A percentile compares a stretch with the other conserved stretches of the same genome.
phyloP scores from a whole-genome alignment of 2,113 vertebrate genomes.

The Rhinogobius similis region DNA sequence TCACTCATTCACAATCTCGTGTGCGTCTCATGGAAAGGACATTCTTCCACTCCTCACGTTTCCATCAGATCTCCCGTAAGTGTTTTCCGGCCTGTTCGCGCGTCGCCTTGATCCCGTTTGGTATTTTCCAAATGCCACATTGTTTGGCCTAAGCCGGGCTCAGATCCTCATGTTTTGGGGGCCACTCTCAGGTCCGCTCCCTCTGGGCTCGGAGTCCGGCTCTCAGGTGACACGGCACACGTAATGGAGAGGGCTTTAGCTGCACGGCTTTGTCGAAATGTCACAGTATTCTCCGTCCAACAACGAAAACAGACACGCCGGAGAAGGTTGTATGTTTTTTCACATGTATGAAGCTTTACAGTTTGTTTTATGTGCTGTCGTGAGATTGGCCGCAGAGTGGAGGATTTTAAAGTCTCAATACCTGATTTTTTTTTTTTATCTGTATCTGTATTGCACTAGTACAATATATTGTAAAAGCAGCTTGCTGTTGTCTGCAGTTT shows the following conservation, averaged over 20 bases:
- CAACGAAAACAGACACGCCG: not conserved
- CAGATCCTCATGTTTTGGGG: not conserved
- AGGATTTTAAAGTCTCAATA: too few relatives aligned
- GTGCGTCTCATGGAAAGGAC: not conserved
- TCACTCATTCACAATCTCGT: not conserved
- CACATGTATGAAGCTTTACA: not conserved
- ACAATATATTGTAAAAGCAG: too few relatives aligned
- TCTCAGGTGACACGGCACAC: not conserved
- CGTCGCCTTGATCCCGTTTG: not conserved
- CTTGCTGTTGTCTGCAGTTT: too few relatives aligned
- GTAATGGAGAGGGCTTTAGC: not conserved
- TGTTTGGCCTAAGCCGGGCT: constrained; percentile 3
- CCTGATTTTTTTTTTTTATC: too few relatives aligned
- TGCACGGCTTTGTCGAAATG: not conserved
- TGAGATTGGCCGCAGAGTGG: too few relatives aligned
- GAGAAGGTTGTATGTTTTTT: not conserved
- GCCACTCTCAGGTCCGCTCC: not conserved
- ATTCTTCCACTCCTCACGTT: not conserved
- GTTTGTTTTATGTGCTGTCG: not conserved
- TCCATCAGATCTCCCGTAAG: not conserved
- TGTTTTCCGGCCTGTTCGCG: not conserved
- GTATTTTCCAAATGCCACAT: constrained; percentile 9
- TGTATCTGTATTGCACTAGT: too few relatives aligned
- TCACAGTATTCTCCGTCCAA: not conserved
- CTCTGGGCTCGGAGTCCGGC: not conserved